phyloP scores from a whole-genome alignment of 2,113 vertebrate genomes.

The Hemibagrus wyckioides region DNA sequence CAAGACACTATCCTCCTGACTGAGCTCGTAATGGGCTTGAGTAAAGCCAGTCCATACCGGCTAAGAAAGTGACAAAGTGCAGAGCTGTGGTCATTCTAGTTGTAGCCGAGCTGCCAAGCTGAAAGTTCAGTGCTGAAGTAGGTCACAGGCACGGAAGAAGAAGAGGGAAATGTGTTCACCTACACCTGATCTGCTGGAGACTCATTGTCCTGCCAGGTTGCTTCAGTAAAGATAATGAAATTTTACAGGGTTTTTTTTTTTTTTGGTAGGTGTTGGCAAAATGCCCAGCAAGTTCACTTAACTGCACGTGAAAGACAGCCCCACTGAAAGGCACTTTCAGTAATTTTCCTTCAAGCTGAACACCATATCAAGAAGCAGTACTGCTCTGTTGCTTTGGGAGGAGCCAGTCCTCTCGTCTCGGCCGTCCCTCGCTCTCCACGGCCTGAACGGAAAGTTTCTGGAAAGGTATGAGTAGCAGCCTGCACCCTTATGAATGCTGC shows the following conservation, averaged over 20 bases:
- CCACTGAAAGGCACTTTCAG: neutral
- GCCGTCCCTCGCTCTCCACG: conserved; percentile 20
- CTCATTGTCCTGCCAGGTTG: neutral
- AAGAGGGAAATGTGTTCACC: conserved; percentile 1
- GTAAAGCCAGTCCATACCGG: conserved; percentile 3
- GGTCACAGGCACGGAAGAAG: conserved; percentile 35
- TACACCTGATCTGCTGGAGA: conserved; percentile 17
- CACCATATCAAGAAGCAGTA: conserved; percentile 34
- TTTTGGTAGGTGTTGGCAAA: conserved; percentile 17
- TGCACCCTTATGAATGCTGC: conserved; percentile 17
- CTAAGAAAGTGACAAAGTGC: conserved; percentile 35
- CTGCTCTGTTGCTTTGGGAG: conserved; percentile 3
- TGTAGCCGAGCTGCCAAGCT: conserved; percentile 37
- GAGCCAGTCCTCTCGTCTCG: conserved; percentile 2
- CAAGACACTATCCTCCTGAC: neutral
- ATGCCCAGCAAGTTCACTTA: conserved; percentile 2
- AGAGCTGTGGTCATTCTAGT: conserved; percentile 35
- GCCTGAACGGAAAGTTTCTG: conserved; percentile 31
- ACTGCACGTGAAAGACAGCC: neutral
- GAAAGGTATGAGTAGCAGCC: conserved; percentile 12
- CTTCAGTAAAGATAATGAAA: conserved; percentile 32
- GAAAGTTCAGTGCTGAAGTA: conserved; percentile 45
- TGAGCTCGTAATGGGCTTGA: neutral
- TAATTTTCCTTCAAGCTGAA: neutral
- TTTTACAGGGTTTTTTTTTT: conserved; percentile 5